phyloP scores from a whole-genome alignment of 2,113 vertebrate genomes.

The Oreochromis aureus region DNA sequence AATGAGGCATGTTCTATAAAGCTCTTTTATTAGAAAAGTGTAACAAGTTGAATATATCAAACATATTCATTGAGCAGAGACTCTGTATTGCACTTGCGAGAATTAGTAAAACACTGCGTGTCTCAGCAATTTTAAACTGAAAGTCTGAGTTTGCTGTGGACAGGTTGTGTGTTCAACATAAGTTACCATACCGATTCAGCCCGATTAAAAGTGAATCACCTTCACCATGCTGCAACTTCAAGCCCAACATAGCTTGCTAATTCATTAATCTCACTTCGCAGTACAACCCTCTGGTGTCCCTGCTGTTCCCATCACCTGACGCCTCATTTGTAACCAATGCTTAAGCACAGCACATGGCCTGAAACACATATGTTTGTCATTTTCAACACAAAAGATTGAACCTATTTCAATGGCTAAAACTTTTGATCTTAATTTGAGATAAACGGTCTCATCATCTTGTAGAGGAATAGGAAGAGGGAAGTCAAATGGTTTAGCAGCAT shows the following conservation, averaged over 20 bases:
- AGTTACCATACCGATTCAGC: not conserved
- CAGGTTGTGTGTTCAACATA: not conserved
- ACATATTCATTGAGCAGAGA: not conserved
- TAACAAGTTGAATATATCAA: not conserved
- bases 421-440: not conserved
- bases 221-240: not conserved
- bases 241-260: not conserved
- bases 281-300: not conserved
- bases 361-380: not conserved
- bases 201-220: not conserved
- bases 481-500: not conserved
- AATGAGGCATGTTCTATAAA: not conserved
- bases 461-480: not conserved
- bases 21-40: not conserved
- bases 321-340: not conserved
- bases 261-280: not conserved
- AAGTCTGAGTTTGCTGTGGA: not conserved
- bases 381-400: not conserved
- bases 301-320: not conserved
- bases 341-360: not conserved
- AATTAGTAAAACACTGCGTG: not conserved
- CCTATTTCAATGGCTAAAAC: not conserved
- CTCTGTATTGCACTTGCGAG: rapidly evolving
- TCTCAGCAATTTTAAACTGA: not conserved
- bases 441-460: not conserved